Conservation (phyloP, 2,797 vertebrate genomes). For the Acipenser transmontanus region DNA sequence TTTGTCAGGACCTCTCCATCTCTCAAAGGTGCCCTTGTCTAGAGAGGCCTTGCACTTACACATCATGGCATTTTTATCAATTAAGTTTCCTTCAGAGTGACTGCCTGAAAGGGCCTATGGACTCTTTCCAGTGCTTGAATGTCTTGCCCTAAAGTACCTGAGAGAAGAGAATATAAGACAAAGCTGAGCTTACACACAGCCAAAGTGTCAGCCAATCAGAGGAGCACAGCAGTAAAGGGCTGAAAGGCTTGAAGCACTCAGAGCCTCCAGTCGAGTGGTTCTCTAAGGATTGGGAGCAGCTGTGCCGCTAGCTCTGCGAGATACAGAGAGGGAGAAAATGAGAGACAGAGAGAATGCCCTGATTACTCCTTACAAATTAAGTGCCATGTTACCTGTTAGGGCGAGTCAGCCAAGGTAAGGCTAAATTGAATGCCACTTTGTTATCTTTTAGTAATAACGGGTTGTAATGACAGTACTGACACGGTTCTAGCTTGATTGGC, state of each 20-base stretch:
- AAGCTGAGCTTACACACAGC: conserved; percentile 37
- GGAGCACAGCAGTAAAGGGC: conserved; percentile 40
- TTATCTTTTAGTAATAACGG: conserved; percentile 25
- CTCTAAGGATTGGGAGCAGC: conserved; percentile 47
- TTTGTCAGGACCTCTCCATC: conserved; percentile 32
- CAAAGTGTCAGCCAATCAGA: conserved; percentile 62
- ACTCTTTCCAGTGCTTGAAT: conserved; percentile 37
- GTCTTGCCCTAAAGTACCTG: conserved; percentile 46
- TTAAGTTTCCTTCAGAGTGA: conserved; percentile 42
- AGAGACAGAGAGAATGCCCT: conserved; percentile 37
- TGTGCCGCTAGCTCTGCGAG: conserved; percentile 44
- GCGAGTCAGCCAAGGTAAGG: conserved; percentile 63
- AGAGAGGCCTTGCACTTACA: conserved; percentile 18
- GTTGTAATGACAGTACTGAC: conserved; percentile 4
- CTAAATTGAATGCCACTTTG: conserved; percentile 39
- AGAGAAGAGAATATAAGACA: conserved; percentile 24
- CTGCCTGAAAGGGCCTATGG: conserved; percentile 33
- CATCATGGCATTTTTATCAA: conserved; percentile 51
- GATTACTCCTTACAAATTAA: conserved; percentile 38
- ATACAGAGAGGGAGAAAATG: conserved; percentile 26
- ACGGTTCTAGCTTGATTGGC: background rate
- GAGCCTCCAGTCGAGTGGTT: conserved; percentile 38
- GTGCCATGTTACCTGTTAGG: conserved; percentile 53
- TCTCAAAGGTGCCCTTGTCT: conserved; percentile 27
- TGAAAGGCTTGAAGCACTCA: conserved; percentile 34